These are phyloP conservation scores for Anomalospiza imberbis DNA, from an alignment of 2,797 vertebrate species.

Conservation along the genomic window DNA sequence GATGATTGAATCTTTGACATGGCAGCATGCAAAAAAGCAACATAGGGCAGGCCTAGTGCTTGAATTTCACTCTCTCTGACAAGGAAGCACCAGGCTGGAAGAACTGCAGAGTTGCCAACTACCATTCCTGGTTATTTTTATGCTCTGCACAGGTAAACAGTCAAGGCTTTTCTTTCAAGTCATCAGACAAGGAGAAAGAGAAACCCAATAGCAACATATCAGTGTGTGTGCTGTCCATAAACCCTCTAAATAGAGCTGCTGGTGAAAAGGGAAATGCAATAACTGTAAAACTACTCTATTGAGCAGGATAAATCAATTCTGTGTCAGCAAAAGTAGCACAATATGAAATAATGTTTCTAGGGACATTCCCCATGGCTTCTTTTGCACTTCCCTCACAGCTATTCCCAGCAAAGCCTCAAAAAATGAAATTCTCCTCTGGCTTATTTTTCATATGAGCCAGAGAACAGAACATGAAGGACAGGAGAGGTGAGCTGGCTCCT, in stretches of 20 bases:
- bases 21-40: neutral
- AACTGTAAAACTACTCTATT: neutral
- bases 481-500: neutral
- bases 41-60: neutral
- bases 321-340: neutral
- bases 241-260: neutral
- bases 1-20: neutral
- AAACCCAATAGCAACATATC: accelerated
- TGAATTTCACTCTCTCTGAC: neutral
- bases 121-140: neutral
- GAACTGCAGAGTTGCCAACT: neutral
- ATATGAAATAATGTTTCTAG: neutral
- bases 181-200: neutral
- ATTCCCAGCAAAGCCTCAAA: neutral
- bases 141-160: neutral
- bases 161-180: neutral
- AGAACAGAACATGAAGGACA: neutral
- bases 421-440: neutral
- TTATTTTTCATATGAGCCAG: neutral
- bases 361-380: neutral
- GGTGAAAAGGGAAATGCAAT: neutral
- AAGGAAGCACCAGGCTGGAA: neutral
- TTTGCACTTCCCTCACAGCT: neutral
- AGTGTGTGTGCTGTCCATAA: neutral
- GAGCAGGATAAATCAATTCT: neutral